A percentile compares a stretch with the other conserved stretches of the same genome.
phyloP scores from a whole-genome alignment of 2,113 vertebrate genomes.

The Crotalus horridus region DNA sequence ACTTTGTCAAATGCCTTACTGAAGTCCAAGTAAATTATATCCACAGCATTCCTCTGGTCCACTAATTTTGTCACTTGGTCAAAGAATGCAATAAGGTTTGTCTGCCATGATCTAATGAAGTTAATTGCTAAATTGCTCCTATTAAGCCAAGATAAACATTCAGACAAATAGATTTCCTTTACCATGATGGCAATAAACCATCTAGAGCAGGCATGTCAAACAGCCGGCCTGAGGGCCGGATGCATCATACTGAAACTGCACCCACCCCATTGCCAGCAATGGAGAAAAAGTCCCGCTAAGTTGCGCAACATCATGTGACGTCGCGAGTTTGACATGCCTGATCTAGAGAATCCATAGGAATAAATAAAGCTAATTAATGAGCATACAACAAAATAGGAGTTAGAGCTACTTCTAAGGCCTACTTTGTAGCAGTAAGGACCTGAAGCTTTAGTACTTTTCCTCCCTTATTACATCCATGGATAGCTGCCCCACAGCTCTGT shows the following conservation, averaged over 20 bases:
- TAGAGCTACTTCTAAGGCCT: not conserved
- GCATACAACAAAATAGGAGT: not conserved
- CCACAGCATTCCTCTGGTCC: no score
- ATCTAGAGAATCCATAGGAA: not conserved
- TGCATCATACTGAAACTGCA: no score
- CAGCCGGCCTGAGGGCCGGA: no score
- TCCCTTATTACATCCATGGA: not conserved
- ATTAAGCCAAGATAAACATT: conserved; percentile 26
- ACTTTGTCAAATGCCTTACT: no score
- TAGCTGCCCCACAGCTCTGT: not conserved
- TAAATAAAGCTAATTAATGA: not conserved
- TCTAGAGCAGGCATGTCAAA: not conserved
- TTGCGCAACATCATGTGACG: no score
- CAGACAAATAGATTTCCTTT: conserved; percentile 24
- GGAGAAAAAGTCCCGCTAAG: no score
- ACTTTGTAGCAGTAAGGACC: not conserved
- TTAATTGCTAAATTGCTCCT: conserved; percentile 20
- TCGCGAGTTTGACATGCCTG: no score
- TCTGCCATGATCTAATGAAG: not conserved
- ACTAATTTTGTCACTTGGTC: no score
- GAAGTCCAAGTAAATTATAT: no score
- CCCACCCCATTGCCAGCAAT: no score
- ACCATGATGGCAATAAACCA: not conserved
- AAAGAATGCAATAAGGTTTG: no score
- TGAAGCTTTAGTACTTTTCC: not conserved